phyloP scores from a whole-genome alignment of 2,113 vertebrate genomes.

The Grus americana region DNA sequence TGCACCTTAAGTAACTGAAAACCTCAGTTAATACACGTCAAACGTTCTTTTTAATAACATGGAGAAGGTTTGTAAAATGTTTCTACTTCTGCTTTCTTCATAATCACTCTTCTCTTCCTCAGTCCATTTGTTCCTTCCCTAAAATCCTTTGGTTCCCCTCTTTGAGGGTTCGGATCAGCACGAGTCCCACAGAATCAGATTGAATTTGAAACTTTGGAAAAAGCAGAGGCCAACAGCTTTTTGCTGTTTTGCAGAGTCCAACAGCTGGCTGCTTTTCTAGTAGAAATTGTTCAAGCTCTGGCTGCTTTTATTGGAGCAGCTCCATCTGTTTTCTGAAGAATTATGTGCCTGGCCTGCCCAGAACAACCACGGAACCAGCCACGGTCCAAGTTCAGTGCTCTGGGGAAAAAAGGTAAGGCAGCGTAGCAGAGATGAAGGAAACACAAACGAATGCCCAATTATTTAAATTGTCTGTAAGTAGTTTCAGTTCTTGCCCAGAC shows the following conservation, averaged over 20 bases:
- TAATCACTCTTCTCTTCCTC: neutral
- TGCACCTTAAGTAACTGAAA: neutral
- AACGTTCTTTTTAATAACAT: neutral
- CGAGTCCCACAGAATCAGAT: neutral
- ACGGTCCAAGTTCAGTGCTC: neutral
- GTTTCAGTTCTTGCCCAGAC: slow-evolving; percentile 40
- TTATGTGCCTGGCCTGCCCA: neutral
- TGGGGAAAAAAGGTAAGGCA: neutral
- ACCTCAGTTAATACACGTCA: neutral
- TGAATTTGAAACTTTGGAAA: neutral
- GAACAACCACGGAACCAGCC: neutral
- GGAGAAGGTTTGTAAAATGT: neutral
- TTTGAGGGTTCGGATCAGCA: neutral
- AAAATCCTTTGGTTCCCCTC: neutral
- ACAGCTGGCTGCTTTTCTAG: neutral
- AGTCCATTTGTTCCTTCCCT: neutral
- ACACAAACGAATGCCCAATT: neutral
- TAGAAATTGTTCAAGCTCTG: neutral
- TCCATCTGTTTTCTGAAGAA: neutral
- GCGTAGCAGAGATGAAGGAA: neutral
- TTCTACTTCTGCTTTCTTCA: neutral
- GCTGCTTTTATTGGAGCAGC: neutral
- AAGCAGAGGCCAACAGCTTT: neutral
- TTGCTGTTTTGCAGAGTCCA: no score
- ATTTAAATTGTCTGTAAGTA: neutral